Evolutionary conservation across 2,797 vertebrate species (phyloP), one percentile per base, ranked within the genome.

Genomic region (Eulemur rubriventer): DNA sequence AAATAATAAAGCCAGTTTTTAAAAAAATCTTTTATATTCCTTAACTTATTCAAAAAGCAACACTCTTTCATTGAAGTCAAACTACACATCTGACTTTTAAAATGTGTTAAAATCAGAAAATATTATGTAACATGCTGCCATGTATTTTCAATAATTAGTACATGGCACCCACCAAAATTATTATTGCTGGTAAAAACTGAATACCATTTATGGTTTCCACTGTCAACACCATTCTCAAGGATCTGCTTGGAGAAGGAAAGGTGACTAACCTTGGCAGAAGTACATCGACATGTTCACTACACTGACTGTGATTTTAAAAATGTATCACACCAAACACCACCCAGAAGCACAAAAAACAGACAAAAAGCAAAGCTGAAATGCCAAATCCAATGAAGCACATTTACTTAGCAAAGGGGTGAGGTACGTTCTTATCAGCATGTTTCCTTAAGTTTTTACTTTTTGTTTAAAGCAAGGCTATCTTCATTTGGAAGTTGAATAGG

Each of bases 1-100:
- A 85, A 72, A 92, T 26, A 55, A 85, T 35, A 89, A 73, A 48
- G 17, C 11, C 59, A 8, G 26, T 41, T 81, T 55, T 38, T 8
- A 0, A 28, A 20, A 85, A 76, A n/a, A 28, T 12, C 41, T 30
- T 69, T 35, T 94, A 43, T 20, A 26, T 83, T 78, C 63, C 46
- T 88, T 73, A 76, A 79, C 30, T 30, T 83, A 63, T 67, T 92
- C 9, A 38, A 72, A 89, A 89, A 76, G 16, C 10, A 46, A 9
- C 41, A 89, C 12, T 57, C 81, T 38, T n/a, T 93, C 35, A 91
- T 81, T 83, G 17, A 89, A 79, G 20, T 82, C 75, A 96, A 96
- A 83, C 26, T 67, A 55, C 0, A 52, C 33, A 59, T 81, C 6
- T 65, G 33, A 65, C 55, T 59, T 73, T 83, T 70, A 75, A 92